Conservation (phyloP, 1,140 invertebrate genomes). For the Lutraria rhynchaena region DNA sequence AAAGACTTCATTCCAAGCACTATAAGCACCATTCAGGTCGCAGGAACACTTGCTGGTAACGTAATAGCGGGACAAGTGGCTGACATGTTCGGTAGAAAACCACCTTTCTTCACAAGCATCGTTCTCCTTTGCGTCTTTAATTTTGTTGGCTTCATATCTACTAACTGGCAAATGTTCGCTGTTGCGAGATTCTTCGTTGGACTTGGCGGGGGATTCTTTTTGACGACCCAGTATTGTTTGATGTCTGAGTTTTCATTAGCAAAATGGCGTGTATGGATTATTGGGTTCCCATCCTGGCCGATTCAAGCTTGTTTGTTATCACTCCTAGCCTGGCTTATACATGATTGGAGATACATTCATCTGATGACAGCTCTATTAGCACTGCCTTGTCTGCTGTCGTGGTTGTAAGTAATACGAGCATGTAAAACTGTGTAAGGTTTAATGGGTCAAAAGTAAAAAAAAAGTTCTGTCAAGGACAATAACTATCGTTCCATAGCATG, state of each 20-base stretch:
- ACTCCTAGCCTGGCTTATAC: slow-evolving; percentile 12
- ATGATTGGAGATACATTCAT: slow-evolving; percentile 43
- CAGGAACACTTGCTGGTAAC: slow-evolving; percentile 56
- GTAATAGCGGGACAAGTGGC: slow-evolving; percentile 38
- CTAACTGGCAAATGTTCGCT: slow-evolving; percentile 58
- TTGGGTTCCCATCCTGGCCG: slow-evolving; percentile 43
- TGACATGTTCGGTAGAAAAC: slow-evolving; percentile 60
- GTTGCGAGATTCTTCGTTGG: slow-evolving; percentile 60
- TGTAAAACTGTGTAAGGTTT: too few relatives aligned
- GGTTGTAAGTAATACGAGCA: slow-evolving; percentile 39
- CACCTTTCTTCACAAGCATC: slow-evolving; percentile 39
- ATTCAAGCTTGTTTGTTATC: slow-evolving; percentile 34
- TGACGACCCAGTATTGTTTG: slow-evolving; percentile 19
- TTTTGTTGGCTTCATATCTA: slow-evolving; percentile 41
- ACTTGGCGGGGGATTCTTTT: slow-evolving; percentile 24
- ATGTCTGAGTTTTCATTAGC: slow-evolving; percentile 27
- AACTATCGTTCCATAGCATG: too few relatives aligned
- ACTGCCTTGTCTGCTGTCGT: slow-evolving; percentile 6
- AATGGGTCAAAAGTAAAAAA: too few relatives aligned
- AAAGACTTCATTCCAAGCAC: slow-evolving; percentile 53
- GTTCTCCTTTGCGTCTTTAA: slow-evolving; percentile 19
- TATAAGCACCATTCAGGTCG: slow-evolving; percentile 61
- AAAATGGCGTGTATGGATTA: slow-evolving; percentile 36
- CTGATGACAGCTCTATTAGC: slow-evolving; percentile 10
- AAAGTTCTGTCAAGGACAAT: too few relatives aligned